A percentile compares a stretch with the other conserved stretches of the same genome.
These are phyloP conservation scores for Frankliniella fusca DNA, from an alignment of 2,888 invertebrate species.

Conservation along the genomic window DNA sequence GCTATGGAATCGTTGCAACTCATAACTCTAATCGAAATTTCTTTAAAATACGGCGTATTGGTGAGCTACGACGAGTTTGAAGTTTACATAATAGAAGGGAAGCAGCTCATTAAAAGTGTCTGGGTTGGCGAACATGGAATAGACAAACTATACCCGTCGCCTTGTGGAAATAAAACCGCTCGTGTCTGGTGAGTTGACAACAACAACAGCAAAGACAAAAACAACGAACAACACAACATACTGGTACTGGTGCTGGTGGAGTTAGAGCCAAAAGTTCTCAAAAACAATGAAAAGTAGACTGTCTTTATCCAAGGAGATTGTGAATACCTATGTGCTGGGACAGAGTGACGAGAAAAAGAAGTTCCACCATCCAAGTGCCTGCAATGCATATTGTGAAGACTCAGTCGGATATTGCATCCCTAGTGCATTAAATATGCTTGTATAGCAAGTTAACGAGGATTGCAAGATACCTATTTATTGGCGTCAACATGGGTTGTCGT, in stretches of 20 bases:
- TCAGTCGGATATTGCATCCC: not conserved
- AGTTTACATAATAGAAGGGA: no score
- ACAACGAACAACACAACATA: not conserved
- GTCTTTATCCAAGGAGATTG: not conserved
- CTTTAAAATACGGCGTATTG: no score
- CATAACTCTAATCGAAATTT: no score
- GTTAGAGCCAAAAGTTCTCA: not conserved
- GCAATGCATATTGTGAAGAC: not conserved
- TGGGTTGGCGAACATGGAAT: not conserved
- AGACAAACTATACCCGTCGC: slow-evolving; percentile 1
- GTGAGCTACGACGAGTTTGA: no score
- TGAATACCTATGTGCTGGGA: not conserved
- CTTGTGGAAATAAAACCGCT: not conserved
- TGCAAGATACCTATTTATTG: not conserved
- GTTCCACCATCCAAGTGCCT: not conserved
- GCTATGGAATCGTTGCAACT: no score
- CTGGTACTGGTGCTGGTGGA: not conserved
- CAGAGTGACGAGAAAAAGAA: not conserved
- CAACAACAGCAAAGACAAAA: not conserved
- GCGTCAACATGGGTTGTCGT: not conserved
- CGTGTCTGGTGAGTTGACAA: slow-evolving; percentile 2
- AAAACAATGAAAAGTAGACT: not conserved
- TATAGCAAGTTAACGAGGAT: not conserved
- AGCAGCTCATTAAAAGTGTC: not conserved
- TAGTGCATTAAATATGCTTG: not conserved